Conservation (phyloP, 2,113 vertebrate species). For the Ovis canadensis region DNA sequence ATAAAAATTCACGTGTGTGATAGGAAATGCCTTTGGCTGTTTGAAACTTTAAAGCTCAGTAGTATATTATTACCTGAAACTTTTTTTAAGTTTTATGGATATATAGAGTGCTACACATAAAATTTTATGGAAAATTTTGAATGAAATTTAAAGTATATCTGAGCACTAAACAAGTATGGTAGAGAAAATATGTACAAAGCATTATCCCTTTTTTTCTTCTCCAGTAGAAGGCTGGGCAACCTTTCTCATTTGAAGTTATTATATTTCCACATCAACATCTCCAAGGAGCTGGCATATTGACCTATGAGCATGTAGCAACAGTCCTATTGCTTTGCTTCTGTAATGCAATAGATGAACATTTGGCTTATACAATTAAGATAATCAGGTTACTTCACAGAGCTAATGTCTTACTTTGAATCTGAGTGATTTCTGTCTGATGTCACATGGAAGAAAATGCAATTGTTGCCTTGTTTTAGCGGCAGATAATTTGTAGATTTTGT, state of each 20-base stretch:
- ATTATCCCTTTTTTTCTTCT: neutral
- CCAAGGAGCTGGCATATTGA: neutral
- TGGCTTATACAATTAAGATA: constrained; percentile 49
- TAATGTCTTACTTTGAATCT: constrained; percentile 57
- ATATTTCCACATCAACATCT: neutral
- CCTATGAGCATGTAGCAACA: neutral
- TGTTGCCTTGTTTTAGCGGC: constrained; percentile 54
- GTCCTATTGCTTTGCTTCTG: neutral
- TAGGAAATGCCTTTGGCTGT: neutral
- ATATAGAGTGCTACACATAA: neutral
- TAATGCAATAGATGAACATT: constrained; percentile 57
- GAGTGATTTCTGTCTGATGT: constrained; percentile 50
- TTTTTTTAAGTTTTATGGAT: neutral
- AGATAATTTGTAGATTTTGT: constrained; percentile 36
- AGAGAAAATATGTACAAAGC: neutral
- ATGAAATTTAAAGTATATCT: neutral
- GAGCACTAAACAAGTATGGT: neutral
- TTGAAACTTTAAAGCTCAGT: neutral
- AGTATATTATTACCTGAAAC: neutral
- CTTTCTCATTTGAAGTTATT: constrained; percentile 1
- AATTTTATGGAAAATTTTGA: constrained; percentile 23
- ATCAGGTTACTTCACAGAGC: constrained; percentile 19
- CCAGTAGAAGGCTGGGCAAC: neutral
- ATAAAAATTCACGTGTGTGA: constrained; percentile 2
- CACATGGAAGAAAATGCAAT: constrained; percentile 52